phyloP scores from a whole-genome alignment of 2,113 vertebrate species.

The Pitta sordida region DNA sequence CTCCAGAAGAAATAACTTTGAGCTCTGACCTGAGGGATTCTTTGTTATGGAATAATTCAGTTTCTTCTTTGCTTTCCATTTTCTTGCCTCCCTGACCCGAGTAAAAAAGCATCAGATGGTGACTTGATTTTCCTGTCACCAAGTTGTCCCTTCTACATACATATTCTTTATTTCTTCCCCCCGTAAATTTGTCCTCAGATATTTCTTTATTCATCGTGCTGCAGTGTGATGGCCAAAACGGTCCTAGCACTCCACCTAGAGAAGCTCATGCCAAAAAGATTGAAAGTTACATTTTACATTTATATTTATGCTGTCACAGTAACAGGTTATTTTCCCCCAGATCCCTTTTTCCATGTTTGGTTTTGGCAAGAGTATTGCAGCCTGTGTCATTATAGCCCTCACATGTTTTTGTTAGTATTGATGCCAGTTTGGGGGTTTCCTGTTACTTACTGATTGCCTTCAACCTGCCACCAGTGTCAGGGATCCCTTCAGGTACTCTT shows the following conservation, averaged over 20 bases:
- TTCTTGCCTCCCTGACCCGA: background rate
- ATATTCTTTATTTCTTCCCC: background rate
- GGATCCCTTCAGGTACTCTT: background rate
- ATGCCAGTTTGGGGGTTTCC: background rate
- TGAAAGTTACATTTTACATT: background rate
- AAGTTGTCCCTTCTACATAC: background rate
- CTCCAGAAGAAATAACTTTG: no score
- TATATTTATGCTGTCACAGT: background rate
- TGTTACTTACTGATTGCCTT: background rate
- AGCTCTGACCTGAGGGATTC: background rate
- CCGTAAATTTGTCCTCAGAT: background rate
- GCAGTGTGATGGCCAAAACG: background rate
- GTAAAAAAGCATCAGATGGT: background rate
- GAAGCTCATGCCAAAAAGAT: background rate
- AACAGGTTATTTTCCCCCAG: background rate
- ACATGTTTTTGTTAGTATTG: background rate
- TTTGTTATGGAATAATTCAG: background rate
- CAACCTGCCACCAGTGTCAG: background rate
- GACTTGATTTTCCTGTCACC: background rate
- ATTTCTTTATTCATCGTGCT: background rate
- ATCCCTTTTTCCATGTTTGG: background rate
- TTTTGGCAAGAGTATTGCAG: background rate
- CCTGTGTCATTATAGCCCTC: background rate
- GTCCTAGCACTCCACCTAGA: background rate
- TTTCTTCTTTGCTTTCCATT: background rate